Conservation (phyloP, 2,113 vertebrate species). For the Cercopithecus mona region DNA sequence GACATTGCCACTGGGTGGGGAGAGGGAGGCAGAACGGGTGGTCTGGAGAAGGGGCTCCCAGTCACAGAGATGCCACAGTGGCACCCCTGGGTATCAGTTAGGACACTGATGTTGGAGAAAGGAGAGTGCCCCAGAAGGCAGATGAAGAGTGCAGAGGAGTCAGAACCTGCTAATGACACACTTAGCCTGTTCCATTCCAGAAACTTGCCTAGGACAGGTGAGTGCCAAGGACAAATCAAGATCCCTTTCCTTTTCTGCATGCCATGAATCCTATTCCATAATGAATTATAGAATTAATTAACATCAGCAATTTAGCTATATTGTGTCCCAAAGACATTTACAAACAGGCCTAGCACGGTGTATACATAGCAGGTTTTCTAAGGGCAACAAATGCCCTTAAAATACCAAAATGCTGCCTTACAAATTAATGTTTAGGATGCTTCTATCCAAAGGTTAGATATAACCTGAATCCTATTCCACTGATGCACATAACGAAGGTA, state of each 20-base stretch:
- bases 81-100: neutral
- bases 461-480: neutral
- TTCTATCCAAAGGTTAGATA: neutral
- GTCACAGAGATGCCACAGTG: neutral
- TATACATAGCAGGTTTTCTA: neutral
- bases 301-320: neutral
- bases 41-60: neutral
- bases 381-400: neutral
- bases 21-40: neutral
- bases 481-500: neutral
- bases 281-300: neutral
- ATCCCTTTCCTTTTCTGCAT: neutral
- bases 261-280: neutral
- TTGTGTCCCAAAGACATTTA: neutral
- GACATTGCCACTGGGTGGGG: neutral
- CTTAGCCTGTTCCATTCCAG: neutral
- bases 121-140: neutral
- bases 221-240: neutral
- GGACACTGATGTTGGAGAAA: neutral
- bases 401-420: neutral
- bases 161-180: neutral
- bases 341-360: neutral
- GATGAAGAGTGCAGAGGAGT: accelerated
- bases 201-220: neutral
- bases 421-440: neutral